Evolutionary conservation across 2,888 invertebrate genomes (phyloP), one percentile per base, ranked within the genome.

Genomic region (Macropis europaea): DNA sequence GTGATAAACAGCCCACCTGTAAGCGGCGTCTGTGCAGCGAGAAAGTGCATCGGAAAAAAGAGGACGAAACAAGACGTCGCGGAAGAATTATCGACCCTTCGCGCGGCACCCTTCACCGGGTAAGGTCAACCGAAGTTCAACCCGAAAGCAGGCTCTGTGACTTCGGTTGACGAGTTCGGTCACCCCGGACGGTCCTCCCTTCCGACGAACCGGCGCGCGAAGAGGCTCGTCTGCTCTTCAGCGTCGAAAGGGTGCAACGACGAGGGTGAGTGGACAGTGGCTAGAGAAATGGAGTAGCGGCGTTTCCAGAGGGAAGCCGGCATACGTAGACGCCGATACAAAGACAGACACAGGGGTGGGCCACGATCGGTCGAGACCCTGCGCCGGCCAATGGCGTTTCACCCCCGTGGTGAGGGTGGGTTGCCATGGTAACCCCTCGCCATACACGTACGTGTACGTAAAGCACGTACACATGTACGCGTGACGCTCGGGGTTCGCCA

Each of bases 311-410:
- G 38, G 26, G 43, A 30, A 53, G 32, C 32, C 40, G 43, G 64
- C 71, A 67, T 67, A 67, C 66, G 72, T 72, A 73, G 73, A 69
- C 52, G 53, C 73, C 66, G 63, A 76, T 68, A 71, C 70, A 74
- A 60, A 53, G 63, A 61, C 61, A 75, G 68, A 69, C 36, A 77
- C 75, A 71, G 82, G 85, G 81, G 78, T 82, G 84, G 82, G 79
- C 81, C 77, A 64, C 66, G 73, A 82, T 83, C 75, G 85, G 85
- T 84, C 82, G 84, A 85, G 78, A 73, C 72, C 80, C 78, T 75
- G 76, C 73, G 84, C 89, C 87, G 90, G 89, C 90, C 90, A 90
- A 90, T 90, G 90, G 89, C 88, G 89, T 83, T 89, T 89, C 89
- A 89, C 88, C 89, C 89, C 89, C 89, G 87, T 85, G 82, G 77